phyloP scores from a whole-genome alignment of 2,888 invertebrate genomes.

The Pollenia labialis region DNA sequence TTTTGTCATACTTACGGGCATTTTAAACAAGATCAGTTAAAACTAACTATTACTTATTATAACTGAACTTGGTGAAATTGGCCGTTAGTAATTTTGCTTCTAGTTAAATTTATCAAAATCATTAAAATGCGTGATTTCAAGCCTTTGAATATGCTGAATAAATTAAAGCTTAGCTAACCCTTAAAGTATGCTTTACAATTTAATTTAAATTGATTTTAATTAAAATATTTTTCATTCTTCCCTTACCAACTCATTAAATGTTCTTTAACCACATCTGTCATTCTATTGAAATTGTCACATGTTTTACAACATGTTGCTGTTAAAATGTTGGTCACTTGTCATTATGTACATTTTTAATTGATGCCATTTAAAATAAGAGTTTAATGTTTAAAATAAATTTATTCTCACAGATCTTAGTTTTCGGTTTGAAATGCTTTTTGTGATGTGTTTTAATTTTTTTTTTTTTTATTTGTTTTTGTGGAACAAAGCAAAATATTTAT shows the following conservation, averaged over 20 bases:
- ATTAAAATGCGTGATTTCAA: no score
- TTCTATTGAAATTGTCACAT: slow-evolving; percentile 46
- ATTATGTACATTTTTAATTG: slow-evolving; percentile 57
- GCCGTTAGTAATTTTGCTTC: neutral
- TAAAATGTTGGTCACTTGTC: slow-evolving; percentile 50
- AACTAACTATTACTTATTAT: no score
- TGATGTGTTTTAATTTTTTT: neutral
- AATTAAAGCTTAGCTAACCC: neutral
- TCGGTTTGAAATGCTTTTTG: neutral
- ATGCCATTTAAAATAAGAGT: slow-evolving; percentile 44
- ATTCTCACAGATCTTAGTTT: slow-evolving; percentile 4
- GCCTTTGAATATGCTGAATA: neutral
- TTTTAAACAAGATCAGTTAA: no score
- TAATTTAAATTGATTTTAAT: slow-evolving; percentile 17
- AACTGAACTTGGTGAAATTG: no score
- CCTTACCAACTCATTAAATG: slow-evolving; percentile 2
- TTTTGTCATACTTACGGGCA: no score
- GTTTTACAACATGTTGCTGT: slow-evolving; percentile 42
- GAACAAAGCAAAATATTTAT: slow-evolving; percentile 15
- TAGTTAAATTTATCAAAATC: neutral
- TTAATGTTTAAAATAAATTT: slow-evolving; percentile 6
- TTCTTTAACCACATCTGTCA: slow-evolving; percentile 43
- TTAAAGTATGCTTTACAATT: neutral
- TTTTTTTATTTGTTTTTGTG: neutral
- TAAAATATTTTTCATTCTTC: neutral